Percentiles rank a stretch among this genome's conserved stretches.
Evolutionary conservation across 2,888 invertebrate genomes (phyloP).

Genomic region (Ophraella communa): DNA sequence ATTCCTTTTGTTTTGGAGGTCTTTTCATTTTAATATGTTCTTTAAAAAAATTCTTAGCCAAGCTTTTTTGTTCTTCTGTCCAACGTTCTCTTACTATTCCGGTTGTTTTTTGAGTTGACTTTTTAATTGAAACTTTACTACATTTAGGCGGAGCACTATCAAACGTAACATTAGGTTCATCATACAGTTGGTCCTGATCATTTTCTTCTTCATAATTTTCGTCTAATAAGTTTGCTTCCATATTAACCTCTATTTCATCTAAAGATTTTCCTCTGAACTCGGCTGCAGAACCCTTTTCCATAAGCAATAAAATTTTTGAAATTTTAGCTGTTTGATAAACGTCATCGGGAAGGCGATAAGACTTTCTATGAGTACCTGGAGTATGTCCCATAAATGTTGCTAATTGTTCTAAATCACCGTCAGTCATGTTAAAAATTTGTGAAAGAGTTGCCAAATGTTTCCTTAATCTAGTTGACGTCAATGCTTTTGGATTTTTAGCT

Average conservation of each 20-base stretch:
- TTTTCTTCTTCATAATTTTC: too few species aligned
- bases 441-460: conserved; percentile 8
- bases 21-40: conserved; percentile 11
- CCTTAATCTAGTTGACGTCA: conserved; percentile 15
- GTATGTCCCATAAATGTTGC: conserved; percentile 17
- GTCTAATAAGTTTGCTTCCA: conserved; percentile 18
- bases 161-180: neutral
- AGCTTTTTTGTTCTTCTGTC: conserved; percentile 5
- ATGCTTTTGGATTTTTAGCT: neutral
- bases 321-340: conserved; percentile 29
- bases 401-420: conserved; percentile 28
- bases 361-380: conserved; percentile 3
- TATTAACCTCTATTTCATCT: conserved; percentile 34
- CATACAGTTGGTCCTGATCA: neutral
- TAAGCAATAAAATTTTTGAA: conserved; percentile 31
- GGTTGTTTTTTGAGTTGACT: neutral
- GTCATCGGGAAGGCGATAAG: conserved; percentile 10
- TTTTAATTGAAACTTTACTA: neutral
- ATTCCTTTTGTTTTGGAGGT: conserved; percentile 13
- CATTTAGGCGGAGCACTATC: neutral
- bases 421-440: conserved; percentile 5
- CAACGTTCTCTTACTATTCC: neutral
- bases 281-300: conserved; percentile 33
- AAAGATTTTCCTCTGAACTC: conserved; percentile 32
- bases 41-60: neutral